A percentile compares a stretch with the other conserved stretches of the same genome.
Conservation (phyloP, 1,140 invertebrate species). For the Ridgeia piscesae region DNA sequence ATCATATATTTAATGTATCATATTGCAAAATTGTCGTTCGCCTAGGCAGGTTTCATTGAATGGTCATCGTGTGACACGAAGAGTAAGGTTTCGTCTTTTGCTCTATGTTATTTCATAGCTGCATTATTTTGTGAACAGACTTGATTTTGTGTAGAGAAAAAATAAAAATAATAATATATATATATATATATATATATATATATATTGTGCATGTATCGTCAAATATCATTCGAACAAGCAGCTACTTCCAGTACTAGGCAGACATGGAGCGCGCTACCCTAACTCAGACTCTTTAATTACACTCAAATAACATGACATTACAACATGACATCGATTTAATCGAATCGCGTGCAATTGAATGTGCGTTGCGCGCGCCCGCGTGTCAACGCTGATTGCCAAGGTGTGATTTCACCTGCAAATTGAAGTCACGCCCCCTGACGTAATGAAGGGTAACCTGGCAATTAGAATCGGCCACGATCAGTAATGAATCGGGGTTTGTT, state of each 20-base stretch:
- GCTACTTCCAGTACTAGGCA: not conserved
- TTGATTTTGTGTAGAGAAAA: too few species aligned
- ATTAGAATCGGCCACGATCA: not conserved
- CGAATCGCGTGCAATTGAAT: not conserved
- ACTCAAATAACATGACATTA: not conserved
- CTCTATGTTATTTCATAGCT: too few species aligned
- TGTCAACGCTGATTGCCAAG: not conserved
- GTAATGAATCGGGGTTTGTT: not conserved
- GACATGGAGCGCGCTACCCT: not conserved
- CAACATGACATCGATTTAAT: slow-evolving; percentile 1
- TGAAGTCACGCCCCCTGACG: not conserved
- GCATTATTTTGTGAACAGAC: too few species aligned
- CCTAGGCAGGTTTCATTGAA: too few species aligned
- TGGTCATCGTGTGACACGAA: too few species aligned
- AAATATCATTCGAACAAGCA: not conserved
- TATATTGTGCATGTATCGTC: not conserved
- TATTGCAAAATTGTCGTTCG: too few species aligned
- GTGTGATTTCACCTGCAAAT: not conserved
- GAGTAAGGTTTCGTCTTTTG: too few species aligned
- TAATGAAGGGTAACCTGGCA: not conserved
- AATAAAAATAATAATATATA: too few species aligned
- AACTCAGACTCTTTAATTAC: not conserved
- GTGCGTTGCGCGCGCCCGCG: not conserved
- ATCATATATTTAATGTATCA: too few species aligned
- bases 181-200: too few species aligned